These are phyloP conservation scores for Megaleporinus macrocephalus DNA, from an alignment of 2,113 vertebrate genomes.

Conservation along the genomic window DNA sequence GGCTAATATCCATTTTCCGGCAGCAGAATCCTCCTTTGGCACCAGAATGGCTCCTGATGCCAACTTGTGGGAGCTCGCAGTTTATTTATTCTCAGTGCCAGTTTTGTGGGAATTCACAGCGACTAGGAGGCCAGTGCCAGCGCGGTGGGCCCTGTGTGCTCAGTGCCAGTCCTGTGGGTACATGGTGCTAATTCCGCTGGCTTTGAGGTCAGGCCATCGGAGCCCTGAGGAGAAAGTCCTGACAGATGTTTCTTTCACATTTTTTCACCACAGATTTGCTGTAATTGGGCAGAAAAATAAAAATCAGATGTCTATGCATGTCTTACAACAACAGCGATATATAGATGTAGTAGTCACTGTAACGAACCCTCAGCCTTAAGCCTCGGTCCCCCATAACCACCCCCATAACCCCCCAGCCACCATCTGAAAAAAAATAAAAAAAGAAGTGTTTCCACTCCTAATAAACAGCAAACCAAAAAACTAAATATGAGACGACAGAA, in stretches of 20 bases:
- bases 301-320: not conserved
- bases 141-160: not conserved
- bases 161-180: not conserved
- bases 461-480: no score
- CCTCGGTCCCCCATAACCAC: no score
- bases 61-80: constrained; percentile 27
- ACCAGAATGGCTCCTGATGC: not conserved
- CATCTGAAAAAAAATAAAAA: no score
- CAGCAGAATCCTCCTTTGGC: constrained; percentile 13
- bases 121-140: not conserved
- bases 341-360: no score
- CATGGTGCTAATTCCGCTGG: not conserved
- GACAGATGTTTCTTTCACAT: not conserved
- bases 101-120: constrained; percentile 7
- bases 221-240: not conserved
- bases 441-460: no score
- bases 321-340: not conserved
- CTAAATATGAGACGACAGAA: no score
- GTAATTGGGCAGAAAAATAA: not conserved
- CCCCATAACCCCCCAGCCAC: no score
- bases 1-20: constrained; percentile 28
- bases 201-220: not conserved
- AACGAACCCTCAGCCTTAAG: no score
- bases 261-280: not conserved
- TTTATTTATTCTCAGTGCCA: constrained; percentile 31